These are phyloP conservation scores for Salmo trutta DNA, from an alignment of 2,797 vertebrate genomes.

Conservation along the genomic window DNA sequence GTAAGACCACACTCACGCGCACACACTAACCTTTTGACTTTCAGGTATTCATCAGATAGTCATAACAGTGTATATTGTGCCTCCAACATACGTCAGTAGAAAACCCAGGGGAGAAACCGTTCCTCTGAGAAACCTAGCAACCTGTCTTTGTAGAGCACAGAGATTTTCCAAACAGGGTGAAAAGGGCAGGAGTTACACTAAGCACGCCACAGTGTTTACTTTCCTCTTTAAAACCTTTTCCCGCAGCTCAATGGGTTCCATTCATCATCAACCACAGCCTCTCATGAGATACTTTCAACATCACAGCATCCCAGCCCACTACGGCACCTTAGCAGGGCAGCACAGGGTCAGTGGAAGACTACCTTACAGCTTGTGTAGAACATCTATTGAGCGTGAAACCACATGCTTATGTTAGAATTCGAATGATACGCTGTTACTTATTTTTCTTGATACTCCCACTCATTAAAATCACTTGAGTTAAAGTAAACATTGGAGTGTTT, in stretches of 20 bases:
- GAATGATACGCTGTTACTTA: neutral
- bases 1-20: neutral
- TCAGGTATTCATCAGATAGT: neutral
- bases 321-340: constrained; percentile 1
- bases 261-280: constrained; percentile 32
- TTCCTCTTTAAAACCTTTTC: constrained; percentile 37
- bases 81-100: neutral
- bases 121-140: neutral
- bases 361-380: constrained; percentile 26
- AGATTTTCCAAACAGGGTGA: constrained; percentile 22
- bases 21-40: neutral
- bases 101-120: neutral
- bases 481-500: neutral
- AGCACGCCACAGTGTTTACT: constrained; percentile 36
- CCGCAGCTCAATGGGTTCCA: constrained; percentile 28
- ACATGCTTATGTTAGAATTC: neutral
- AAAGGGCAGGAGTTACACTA: constrained; percentile 2
- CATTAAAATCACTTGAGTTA: neutral
- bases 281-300: neutral
- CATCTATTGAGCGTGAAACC: neutral
- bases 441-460: neutral
- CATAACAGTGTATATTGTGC: neutral
- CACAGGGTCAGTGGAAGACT: constrained; percentile 15
- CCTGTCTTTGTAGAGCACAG: neutral
- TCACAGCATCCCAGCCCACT: constrained; percentile 2